phyloP scores from a whole-genome alignment of 2,797 vertebrate genomes.

The Eulemur albifrons region DNA sequence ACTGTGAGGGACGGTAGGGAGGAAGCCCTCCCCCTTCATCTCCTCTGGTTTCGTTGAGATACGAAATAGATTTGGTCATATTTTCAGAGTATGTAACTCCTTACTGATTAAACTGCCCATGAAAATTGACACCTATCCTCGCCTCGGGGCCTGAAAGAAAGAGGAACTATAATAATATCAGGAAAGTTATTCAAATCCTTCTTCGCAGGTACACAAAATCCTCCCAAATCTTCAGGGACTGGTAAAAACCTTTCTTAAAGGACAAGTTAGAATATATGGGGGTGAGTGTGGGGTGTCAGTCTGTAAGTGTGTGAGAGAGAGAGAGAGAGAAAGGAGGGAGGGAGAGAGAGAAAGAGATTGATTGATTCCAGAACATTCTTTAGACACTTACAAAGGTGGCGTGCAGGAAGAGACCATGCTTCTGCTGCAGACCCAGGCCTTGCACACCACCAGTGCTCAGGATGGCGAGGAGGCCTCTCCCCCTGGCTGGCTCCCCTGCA shows the following conservation, averaged over 20 bases:
- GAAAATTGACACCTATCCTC: neutral
- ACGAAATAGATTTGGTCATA: neutral
- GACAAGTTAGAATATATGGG: neutral
- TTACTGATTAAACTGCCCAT: neutral
- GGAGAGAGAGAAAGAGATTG: too few species aligned
- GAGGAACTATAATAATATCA: neutral
- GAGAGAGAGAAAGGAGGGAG: neutral
- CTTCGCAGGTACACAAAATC: neutral
- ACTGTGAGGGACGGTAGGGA: neutral
- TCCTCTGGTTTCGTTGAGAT: neutral
- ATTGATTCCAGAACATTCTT: neutral
- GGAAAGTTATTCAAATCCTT: neutral
- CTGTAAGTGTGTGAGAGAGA: neutral
- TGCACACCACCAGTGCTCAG: neutral
- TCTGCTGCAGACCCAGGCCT: neutral
- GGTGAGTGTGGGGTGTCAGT: neutral
- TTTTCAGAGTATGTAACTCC: conserved; percentile 32
- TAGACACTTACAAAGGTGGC: neutral
- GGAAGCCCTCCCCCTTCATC: neutral
- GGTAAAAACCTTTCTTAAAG: neutral
- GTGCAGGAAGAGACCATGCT: neutral
- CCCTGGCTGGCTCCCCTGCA: neutral
- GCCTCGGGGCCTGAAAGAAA: neutral
- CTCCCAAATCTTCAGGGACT: neutral
- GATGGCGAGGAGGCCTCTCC: neutral